Evolutionary conservation across 2,888 invertebrate genomes (phyloP).

Genomic region (Dynastes maya): DNA sequence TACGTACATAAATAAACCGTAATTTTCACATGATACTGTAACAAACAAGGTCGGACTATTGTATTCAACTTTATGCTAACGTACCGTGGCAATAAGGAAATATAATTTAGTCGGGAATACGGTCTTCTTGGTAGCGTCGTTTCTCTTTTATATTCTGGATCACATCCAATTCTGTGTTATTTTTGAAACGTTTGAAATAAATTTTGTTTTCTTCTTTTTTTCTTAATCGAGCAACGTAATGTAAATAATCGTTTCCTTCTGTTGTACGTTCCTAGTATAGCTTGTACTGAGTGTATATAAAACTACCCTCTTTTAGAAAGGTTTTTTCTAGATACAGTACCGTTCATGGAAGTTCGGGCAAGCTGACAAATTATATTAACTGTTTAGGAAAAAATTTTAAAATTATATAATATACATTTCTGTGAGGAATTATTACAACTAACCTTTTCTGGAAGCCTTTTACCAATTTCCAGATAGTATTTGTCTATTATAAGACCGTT

Average conservation of each 20-base stretch:
- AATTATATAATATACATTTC: no score
- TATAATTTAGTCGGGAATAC: slow-evolving; percentile 7
- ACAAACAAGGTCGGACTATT: slow-evolving; percentile 30
- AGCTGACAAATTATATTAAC: no score
- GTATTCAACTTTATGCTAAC: no score
- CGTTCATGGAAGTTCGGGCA: no score
- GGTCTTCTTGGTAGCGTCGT: slow-evolving; percentile 26
- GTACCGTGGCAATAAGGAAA: slow-evolving; percentile 2
- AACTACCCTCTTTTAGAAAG: no score
- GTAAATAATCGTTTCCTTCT: slow-evolving; percentile 14
- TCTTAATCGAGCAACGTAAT: slow-evolving; percentile 9
- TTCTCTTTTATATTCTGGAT: slow-evolving; percentile 28
- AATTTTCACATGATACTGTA: neutral
- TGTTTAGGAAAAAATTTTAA: no score
- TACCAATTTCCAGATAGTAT: no score
- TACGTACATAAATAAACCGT: slow-evolving; percentile 16
- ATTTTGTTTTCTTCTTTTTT: slow-evolving; percentile 13
- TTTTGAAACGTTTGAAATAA: slow-evolving; percentile 30
- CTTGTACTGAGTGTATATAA: no score
- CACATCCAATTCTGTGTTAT: slow-evolving; percentile 22
- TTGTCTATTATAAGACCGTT: no score
- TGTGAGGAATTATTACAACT: no score
- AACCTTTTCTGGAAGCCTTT: no score
- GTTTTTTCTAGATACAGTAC: no score
- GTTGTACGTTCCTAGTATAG: neutral